These are phyloP conservation scores for Canis aureus DNA, from an alignment of 2,113 vertebrate species.

Conservation along the genomic window DNA sequence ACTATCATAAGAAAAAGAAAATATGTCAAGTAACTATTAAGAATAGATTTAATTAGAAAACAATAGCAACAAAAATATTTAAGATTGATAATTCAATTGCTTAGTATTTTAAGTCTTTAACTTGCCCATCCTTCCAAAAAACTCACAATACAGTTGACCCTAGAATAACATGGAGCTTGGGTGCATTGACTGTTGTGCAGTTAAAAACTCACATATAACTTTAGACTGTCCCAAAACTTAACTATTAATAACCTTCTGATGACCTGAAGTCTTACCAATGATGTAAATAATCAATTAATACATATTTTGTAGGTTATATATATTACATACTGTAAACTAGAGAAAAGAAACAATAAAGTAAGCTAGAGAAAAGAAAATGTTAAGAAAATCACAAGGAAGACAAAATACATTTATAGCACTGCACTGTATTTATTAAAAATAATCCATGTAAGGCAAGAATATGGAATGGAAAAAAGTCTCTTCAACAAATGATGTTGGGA, in stretches of 20 bases:
- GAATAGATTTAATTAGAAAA: not conserved
- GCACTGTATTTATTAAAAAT: not conserved
- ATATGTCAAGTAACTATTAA: not conserved
- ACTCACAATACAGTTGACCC: not conserved
- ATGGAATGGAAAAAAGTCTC: not conserved
- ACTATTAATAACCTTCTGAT: not conserved
- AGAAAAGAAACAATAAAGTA: not conserved
- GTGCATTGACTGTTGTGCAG: not conserved
- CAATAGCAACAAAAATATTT: not conserved
- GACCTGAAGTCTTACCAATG: not conserved
- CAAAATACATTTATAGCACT: not conserved
- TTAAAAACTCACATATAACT: not conserved
- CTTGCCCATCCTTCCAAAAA: not conserved
- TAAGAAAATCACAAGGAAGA: not conserved
- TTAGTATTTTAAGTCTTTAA: constrained; percentile 21
- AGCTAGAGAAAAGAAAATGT: not conserved
- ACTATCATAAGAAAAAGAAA: not conserved
- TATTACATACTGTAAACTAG: not conserved
- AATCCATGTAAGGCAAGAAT: not conserved
- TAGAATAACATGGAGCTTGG: not conserved
- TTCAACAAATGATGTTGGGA: not conserved
- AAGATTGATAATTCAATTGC: not conserved
- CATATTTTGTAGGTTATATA: not conserved
- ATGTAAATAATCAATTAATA: not conserved
- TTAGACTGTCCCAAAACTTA: not conserved